phyloP scores from a whole-genome alignment of 1,140 invertebrate species.

The Temnothorax nylanderi region DNA sequence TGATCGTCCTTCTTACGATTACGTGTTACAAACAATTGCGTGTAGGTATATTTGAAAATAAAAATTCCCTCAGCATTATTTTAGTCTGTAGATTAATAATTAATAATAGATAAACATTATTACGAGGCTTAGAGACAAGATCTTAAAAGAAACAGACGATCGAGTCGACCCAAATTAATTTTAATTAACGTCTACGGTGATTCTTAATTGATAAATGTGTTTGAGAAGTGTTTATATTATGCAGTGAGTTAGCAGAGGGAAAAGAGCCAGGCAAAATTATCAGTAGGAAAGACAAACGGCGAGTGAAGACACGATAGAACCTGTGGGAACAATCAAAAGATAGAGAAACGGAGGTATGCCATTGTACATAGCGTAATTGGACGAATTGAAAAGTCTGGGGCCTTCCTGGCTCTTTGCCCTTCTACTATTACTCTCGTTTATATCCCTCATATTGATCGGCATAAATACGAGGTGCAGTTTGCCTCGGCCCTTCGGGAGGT shows the following conservation, averaged over 20 bases:
- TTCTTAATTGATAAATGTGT: slow-evolving; percentile 31
- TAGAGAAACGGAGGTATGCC: slow-evolving; percentile 58
- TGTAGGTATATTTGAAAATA: neutral
- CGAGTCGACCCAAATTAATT: slow-evolving; percentile 20
- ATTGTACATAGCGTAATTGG: slow-evolving; percentile 76
- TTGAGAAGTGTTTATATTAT: neutral
- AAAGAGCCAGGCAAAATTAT: neutral
- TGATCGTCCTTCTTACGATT: neutral
- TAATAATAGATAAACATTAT: neutral
- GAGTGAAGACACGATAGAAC: neutral
- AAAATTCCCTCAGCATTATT: neutral
- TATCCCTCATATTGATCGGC: slow-evolving; percentile 77
- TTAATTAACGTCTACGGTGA: slow-evolving; percentile 26
- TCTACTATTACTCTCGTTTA: slow-evolving; percentile 65
- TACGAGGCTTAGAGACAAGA: neutral
- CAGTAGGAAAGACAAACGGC: neutral
- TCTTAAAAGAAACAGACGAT: neutral
- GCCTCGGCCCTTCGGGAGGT: slow-evolving; percentile 37
- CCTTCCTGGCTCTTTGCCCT: slow-evolving; percentile 64
- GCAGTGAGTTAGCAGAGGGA: neutral
- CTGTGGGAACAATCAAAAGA: slow-evolving; percentile 31
- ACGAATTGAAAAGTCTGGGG: slow-evolving; percentile 76
- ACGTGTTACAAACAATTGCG: neutral
- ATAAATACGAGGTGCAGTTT: slow-evolving; percentile 58
- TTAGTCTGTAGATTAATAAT: neutral